A percentile compares a stretch with the other conserved stretches of the same genome.
These are phyloP conservation scores for Tubiluchus corallicola DNA, from an alignment of 2,888 invertebrate species.

Conservation along the genomic window DNA sequence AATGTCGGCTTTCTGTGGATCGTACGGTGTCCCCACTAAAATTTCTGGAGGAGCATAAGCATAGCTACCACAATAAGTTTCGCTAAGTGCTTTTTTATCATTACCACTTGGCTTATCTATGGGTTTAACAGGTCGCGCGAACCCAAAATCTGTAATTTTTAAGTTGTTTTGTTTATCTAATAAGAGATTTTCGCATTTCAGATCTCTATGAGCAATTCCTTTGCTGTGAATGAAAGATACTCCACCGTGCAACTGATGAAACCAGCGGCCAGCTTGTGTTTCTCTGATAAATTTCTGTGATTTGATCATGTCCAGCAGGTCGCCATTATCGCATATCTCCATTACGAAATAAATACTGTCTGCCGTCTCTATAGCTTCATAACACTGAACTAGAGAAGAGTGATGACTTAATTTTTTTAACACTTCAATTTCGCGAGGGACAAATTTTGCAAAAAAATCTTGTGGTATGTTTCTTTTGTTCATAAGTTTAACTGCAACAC, in stretches of 20 bases:
- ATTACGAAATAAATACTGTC: conserved; percentile 24
- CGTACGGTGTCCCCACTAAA: conserved; percentile 58
- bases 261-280: conserved; percentile 18
- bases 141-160: conserved; percentile 25
- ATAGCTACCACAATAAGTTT: conserved; percentile 72
- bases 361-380: conserved; percentile 25
- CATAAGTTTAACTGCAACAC: conserved; percentile 26
- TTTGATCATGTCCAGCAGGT: conserved; percentile 20
- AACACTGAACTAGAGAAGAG: too few relatives aligned
- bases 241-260: conserved; percentile 20
- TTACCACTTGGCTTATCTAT: conserved; percentile 16
- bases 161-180: conserved; percentile 18
- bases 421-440: conserved; percentile 25
- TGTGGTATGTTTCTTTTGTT: conserved; percentile 21
- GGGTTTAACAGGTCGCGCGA: conserved; percentile 20
- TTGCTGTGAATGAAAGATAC: conserved; percentile 21
- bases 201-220: conserved; percentile 24
- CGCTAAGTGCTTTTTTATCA: conserved; percentile 34
- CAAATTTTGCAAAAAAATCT: conserved; percentile 23
- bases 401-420: conserved; percentile 21
- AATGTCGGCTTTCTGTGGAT: conserved; percentile 57
- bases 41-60: conserved; percentile 79
- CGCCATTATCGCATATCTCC: conserved; percentile 22
- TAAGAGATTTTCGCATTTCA: conserved; percentile 26
- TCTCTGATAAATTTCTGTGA: conserved; percentile 16